Base-by-base conservation (phyloP, 2,113 vertebrate species). In the Epinephelus lanceolatus region DNA sequence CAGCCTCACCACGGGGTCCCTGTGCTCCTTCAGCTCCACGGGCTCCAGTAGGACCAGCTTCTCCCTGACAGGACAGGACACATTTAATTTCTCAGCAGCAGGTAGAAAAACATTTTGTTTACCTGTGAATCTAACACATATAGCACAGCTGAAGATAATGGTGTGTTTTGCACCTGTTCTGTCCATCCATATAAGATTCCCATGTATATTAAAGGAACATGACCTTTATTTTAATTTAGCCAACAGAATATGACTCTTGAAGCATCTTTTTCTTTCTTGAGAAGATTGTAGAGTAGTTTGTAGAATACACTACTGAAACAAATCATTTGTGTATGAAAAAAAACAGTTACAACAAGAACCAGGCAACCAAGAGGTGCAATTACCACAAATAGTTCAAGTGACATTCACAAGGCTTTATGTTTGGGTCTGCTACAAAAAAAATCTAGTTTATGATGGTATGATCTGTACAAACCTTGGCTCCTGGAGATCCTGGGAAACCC, bases 401-500 rank as follows among this genome's bases (percentile, higher is more conserved):
- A 76, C 19, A 53, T 21, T 12, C 42, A 7, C 56, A 13, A 42
- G 5, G 18, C 55, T 84, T 53, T 40, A 49, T 57, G 71, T 73
- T 21, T 49, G 42, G 3, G 1, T 75, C 45, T 68, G 18, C 52
- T 52, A 19, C 19, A 62, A 21, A 8, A 18, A 57, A 81, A 51
- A 5, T n/a, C 15, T 59, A 7, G 3, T 65, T 74, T 5, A 47
- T 69, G 18, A 57, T 75, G 8, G 52, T 51, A 9, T 30, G 4
- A 42, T 69, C 0, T 42, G 37, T 23, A 91, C 90, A 68, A 65
- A 99, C 98, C 97, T 99, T 99, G 11, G 98, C 86, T 87, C 98
- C 98, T 19, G 98, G 97, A 65, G 98, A 97, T 27, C 98, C 98
- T 17, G 98, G 98, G 95, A 99, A 99, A 72, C 98, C 98, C 7